These are phyloP conservation scores for Sesamia nonagrioides DNA, from an alignment of 1,140 invertebrate genomes.

Conservation along the genomic window DNA sequence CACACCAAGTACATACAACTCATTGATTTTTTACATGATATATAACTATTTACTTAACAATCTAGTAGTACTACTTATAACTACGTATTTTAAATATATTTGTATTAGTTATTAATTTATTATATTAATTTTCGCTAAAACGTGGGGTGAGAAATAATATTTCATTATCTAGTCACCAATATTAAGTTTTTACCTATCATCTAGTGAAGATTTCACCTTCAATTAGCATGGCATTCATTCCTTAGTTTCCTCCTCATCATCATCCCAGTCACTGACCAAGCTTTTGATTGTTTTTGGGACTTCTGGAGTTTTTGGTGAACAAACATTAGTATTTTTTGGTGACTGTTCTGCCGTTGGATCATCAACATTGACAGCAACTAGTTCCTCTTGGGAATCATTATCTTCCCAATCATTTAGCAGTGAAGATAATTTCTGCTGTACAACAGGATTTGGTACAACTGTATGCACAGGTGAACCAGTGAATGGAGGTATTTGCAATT, in stretches of 20 bases:
- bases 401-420: constrained; percentile 86
- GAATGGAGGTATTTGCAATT: constrained; percentile 3
- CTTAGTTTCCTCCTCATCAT: constrained; percentile 77
- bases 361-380: constrained; percentile 37
- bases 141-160: not conserved
- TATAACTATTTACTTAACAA: constrained; percentile 16
- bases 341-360: constrained; percentile 15
- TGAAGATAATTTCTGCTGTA: constrained; percentile 80
- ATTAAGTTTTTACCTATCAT: too few species aligned
- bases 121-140: too few species aligned
- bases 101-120: not conserved
- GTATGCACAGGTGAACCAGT: constrained; percentile 13
- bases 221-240: constrained; percentile 35
- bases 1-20: not conserved
- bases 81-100: constrained; percentile 34
- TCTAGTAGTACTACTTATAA: constrained; percentile 34
- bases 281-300: constrained; percentile 75
- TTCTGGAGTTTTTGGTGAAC: constrained; percentile 15
- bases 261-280: constrained; percentile 83
- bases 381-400: constrained; percentile 82
- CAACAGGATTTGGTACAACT: constrained; percentile 36
- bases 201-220: too few species aligned
- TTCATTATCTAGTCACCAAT: too few species aligned
- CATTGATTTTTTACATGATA: constrained; percentile 46
- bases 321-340: not conserved